Evolutionary conservation across 2,113 vertebrate species (phyloP).

Genomic region (Ciconia stormi): DNA sequence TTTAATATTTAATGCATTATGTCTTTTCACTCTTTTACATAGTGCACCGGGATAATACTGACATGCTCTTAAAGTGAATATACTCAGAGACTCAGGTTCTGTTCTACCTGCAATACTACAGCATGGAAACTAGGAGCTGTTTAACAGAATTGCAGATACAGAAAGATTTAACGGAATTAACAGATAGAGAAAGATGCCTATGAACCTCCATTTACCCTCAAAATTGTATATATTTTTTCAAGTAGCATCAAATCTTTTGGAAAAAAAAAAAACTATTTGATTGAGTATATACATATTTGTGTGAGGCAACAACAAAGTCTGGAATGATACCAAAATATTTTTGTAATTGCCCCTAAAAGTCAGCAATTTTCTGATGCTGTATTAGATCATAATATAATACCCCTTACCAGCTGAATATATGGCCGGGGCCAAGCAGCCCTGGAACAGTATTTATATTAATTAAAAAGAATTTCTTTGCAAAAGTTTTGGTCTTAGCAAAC

Average conservation of each 20-base stretch:
- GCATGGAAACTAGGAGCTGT: background rate
- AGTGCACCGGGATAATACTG: background rate
- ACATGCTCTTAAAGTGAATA: background rate
- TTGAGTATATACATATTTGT: background rate
- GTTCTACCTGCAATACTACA: background rate
- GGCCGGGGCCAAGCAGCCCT: background rate
- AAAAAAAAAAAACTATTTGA: background rate
- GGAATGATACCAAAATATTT: background rate
- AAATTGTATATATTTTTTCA: background rate
- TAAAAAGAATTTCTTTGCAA: conserved; percentile 45
- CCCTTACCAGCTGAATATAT: background rate
- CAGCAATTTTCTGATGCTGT: background rate
- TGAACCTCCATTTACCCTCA: background rate
- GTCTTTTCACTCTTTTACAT: background rate
- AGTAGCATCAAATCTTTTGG: background rate
- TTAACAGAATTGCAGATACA: background rate
- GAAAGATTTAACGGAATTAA: background rate
- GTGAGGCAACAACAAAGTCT: background rate
- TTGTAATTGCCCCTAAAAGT: background rate
- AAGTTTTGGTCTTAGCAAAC: conserved; percentile 42
- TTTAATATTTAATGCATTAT: background rate
- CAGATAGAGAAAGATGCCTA: background rate
- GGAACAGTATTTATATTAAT: conserved; percentile 41
- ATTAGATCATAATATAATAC: background rate
- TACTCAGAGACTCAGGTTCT: background rate